phyloP scores from a whole-genome alignment of 2,113 vertebrate genomes.

The Syngnathus typhle region DNA sequence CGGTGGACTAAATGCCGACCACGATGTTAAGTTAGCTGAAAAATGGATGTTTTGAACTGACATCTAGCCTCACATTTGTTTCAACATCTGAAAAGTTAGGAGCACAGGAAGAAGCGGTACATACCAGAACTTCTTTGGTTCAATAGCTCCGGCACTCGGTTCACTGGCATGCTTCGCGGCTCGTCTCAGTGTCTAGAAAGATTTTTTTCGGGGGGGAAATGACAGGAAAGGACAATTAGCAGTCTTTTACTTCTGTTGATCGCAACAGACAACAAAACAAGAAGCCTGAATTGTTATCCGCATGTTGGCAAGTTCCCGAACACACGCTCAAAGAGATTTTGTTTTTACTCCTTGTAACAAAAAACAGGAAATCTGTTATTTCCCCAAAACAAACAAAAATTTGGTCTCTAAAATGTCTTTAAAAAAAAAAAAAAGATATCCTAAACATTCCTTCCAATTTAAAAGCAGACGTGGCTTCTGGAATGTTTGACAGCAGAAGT shows the following conservation, averaged over 20 bases:
- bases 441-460: neutral
- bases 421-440: neutral
- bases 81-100: neutral
- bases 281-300: neutral
- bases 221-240: neutral
- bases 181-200: constrained; percentile 44
- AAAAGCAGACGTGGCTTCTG: neutral
- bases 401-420: too few species aligned
- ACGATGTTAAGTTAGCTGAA: too few species aligned
- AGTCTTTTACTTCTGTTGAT: neutral
- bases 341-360: too few species aligned
- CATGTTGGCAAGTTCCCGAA: too few species aligned
- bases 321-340: too few species aligned
- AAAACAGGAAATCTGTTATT: too few species aligned
- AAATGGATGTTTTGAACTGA: neutral
- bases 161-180: constrained; percentile 35
- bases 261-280: neutral
- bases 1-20: too few species aligned
- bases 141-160: constrained; percentile 45
- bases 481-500: neutral
- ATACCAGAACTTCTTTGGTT: constrained; percentile 62
- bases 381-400: too few species aligned
- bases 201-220: constrained; percentile 4
- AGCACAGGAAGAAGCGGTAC: constrained; percentile 16
- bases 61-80: neutral